Evolutionary conservation across 2,113 vertebrate species (phyloP).

Genomic region (Urocolius indicus): DNA sequence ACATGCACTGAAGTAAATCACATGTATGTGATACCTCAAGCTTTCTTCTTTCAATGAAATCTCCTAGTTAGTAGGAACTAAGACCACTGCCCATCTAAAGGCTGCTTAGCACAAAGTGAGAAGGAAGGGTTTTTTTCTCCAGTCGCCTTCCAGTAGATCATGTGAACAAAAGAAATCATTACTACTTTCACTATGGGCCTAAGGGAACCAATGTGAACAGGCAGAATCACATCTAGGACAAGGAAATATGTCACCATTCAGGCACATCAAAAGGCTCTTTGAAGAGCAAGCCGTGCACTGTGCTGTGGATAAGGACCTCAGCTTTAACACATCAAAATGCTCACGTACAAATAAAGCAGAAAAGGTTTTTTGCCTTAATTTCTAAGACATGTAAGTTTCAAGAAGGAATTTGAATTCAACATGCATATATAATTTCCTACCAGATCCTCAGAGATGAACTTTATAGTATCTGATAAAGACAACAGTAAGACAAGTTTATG

Average conservation of each 20-base stretch:
- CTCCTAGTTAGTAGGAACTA: neutral
- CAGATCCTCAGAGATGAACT: neutral
- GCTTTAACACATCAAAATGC: neutral
- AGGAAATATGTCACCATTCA: neutral
- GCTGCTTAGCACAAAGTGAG: neutral
- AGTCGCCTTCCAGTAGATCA: neutral
- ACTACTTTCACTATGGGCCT: neutral
- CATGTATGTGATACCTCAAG: neutral
- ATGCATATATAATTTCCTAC: neutral
- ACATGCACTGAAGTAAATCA: neutral
- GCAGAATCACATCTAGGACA: neutral
- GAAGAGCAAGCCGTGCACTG: rapidly evolving
- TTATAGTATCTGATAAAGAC: neutral
- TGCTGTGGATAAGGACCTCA: neutral
- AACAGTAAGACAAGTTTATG: neutral
- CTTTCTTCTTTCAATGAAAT: neutral
- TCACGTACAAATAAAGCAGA: neutral
- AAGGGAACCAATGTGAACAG: neutral
- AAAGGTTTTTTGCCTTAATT: neutral
- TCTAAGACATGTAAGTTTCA: neutral
- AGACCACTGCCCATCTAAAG: neutral
- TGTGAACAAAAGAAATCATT: neutral
- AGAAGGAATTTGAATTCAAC: neutral
- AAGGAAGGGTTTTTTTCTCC: neutral
- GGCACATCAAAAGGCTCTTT: neutral